These are phyloP conservation scores for Labrus mixtus DNA, from an alignment of 2,113 vertebrate genomes.

Conservation along the genomic window DNA sequence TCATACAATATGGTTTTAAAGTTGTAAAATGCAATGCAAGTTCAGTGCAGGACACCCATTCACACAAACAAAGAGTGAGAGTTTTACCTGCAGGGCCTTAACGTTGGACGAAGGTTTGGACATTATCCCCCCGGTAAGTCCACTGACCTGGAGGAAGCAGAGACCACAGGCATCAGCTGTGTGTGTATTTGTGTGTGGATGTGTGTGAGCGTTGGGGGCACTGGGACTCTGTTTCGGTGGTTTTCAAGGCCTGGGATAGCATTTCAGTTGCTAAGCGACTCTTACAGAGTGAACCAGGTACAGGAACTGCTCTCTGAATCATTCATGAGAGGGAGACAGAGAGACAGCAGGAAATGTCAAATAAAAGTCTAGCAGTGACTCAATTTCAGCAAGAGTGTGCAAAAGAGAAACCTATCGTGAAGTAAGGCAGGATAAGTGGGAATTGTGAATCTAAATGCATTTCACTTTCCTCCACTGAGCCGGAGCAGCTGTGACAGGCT, in stretches of 20 bases:
- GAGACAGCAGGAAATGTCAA: slow-evolving; percentile 12
- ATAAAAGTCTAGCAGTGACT: slow-evolving; percentile 26
- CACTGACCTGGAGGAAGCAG: slow-evolving; percentile 73
- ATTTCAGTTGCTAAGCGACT: slow-evolving; percentile 92
- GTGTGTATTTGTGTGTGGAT: slow-evolving; percentile 12
- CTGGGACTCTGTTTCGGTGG: slow-evolving; percentile 55
- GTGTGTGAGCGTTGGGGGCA: slow-evolving; percentile 44
- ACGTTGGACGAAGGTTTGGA: slow-evolving; percentile 96
- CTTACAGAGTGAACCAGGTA: slow-evolving; percentile 80
- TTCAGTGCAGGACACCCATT: slow-evolving; percentile 2
- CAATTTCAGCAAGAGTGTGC: slow-evolving; percentile 14
- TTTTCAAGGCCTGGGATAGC: slow-evolving; percentile 86
- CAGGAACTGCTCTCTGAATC: slow-evolving; percentile 89
- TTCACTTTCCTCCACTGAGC: background rate
- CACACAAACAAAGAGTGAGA: background rate
- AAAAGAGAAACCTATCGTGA: no score
- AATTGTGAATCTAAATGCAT: background rate
- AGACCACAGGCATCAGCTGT: slow-evolving; percentile 67
- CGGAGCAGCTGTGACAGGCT: background rate
- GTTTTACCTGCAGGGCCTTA: slow-evolving; percentile 96
- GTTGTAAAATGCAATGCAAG: background rate
- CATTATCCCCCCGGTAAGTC: slow-evolving; percentile 85
- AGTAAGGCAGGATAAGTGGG: background rate
- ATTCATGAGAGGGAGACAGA: slow-evolving; percentile 85
- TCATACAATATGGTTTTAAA: background rate